phyloP scores from a whole-genome alignment of 2,113 vertebrate species.

The Hypanus sabinus region DNA sequence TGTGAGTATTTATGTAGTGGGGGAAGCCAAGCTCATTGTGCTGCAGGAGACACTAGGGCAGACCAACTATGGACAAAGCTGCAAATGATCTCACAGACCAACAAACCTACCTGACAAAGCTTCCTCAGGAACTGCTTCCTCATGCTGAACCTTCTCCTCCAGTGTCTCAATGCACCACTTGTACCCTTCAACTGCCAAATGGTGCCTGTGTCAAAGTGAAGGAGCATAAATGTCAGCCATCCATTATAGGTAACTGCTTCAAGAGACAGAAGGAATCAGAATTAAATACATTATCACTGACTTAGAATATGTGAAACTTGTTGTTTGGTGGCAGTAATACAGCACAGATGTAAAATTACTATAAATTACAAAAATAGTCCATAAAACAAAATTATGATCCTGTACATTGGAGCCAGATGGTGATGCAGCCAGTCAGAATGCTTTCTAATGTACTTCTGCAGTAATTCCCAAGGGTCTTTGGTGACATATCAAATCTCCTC shows the following conservation, averaged over 20 bases:
- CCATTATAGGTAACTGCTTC: background rate
- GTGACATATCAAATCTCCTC: too few species aligned
- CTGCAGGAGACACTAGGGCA: background rate
- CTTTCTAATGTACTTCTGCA: too few species aligned
- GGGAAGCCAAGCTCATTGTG: background rate
- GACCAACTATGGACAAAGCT: background rate
- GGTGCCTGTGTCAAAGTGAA: slow-evolving; percentile 55
- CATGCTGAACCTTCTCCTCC: slow-evolving; percentile 72
- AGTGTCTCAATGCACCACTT: slow-evolving; percentile 83
- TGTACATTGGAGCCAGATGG: too few species aligned
- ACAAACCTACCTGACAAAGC: slow-evolving; percentile 59
- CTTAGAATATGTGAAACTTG: too few species aligned
- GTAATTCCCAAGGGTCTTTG: too few species aligned
- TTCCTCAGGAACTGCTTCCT: slow-evolving; percentile 59
- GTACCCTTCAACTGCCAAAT: slow-evolving; percentile 79
- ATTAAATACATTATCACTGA: too few species aligned
- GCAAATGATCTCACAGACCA: background rate
- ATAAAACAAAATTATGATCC: too few species aligned
- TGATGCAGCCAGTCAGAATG: too few species aligned
- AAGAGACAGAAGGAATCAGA: background rate
- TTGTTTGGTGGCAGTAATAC: too few species aligned
- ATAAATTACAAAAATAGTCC: too few species aligned
- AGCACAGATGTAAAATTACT: too few species aligned
- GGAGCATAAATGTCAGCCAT: background rate
- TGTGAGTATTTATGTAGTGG: background rate